Percentiles rank a stretch among this genome's conserved stretches.
These are phyloP conservation scores for Epizoanthus stellaris DNA, from an alignment of 92 coral and sea anemone genomes.

Conservation along the genomic window DNA sequence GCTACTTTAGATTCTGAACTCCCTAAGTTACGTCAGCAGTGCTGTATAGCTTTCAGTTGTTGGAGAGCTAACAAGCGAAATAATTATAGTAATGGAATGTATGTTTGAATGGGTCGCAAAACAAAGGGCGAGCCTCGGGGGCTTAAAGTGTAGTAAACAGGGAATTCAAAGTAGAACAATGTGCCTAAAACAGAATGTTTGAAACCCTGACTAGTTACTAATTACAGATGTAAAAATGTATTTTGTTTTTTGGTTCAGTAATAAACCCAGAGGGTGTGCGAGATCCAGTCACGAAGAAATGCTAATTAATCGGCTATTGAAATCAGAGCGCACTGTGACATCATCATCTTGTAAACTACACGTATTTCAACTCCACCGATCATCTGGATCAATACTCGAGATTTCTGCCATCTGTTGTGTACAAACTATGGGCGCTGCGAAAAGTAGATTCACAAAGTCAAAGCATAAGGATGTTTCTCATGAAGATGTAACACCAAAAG, in stretches of 20 bases:
- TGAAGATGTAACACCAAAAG: constrained; percentile 69
- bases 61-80: constrained; percentile 5
- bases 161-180: constrained; percentile 28
- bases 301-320: constrained; percentile 39
- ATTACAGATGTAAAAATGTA: not conserved
- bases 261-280: not conserved
- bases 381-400: constrained; percentile 31
- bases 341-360: constrained; percentile 41
- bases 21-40: constrained; percentile 2
- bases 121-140: constrained; percentile 24
- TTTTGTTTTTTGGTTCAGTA: not conserved
- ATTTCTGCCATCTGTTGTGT: constrained; percentile 37
- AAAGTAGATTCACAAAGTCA: constrained; percentile 41
- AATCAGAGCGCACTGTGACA: constrained; percentile 41
- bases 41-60: not conserved
- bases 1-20: not conserved
- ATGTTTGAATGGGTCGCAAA: constrained; percentile 18
- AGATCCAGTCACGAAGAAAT: constrained; percentile 4
- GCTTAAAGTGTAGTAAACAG: not conserved
- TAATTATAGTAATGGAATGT: constrained; percentile 15
- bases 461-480: constrained; percentile 51
- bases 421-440: constrained; percentile 57
- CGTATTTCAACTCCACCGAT: constrained; percentile 14
- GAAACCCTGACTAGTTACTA: not conserved
- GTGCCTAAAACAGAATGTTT: constrained; percentile 2